phyloP scores from a whole-genome alignment of 2,113 vertebrate species.

The Narcine bancroftii region DNA sequence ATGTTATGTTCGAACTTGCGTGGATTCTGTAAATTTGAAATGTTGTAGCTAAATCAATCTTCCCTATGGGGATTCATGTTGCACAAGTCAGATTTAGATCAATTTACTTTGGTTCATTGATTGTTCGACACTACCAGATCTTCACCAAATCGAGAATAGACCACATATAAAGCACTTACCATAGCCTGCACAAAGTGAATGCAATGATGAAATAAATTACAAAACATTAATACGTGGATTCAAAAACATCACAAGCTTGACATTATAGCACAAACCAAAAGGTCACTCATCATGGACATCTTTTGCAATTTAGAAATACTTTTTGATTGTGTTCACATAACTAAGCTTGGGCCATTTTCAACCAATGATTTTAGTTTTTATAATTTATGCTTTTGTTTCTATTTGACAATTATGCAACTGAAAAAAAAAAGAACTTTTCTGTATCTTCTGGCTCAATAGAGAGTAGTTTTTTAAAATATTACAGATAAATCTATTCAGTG shows the following conservation, averaged over 20 bases:
- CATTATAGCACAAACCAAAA: slow-evolving; percentile 17
- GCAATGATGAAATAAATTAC: slow-evolving; percentile 38
- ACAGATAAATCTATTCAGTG: neutral
- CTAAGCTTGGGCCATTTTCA: neutral
- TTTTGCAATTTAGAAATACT: neutral
- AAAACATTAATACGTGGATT: slow-evolving; percentile 35
- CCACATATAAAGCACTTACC: slow-evolving; percentile 37
- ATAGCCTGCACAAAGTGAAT: slow-evolving; percentile 37
- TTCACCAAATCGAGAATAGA: slow-evolving; percentile 3
- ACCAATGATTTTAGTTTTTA: neutral
- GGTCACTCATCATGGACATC: slow-evolving; percentile 30
- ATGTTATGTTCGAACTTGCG: neutral
- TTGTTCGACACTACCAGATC: slow-evolving; percentile 6
- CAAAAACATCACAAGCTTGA: slow-evolving; percentile 19
- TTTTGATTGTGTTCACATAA: neutral
- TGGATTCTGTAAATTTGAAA: neutral
- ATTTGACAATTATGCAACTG: neutral
- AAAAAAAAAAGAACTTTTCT: neutral
- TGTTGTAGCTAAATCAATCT: neutral
- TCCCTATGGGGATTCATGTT: neutral
- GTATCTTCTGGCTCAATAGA: neutral
- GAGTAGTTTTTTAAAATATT: neutral
- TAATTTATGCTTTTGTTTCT: slow-evolving; percentile 10
- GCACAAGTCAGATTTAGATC: neutral
- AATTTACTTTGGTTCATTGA: slow-evolving; percentile 26